phyloP scores from a whole-genome alignment of 2,797 vertebrate genomes.

The Tokudaia muenninki region DNA sequence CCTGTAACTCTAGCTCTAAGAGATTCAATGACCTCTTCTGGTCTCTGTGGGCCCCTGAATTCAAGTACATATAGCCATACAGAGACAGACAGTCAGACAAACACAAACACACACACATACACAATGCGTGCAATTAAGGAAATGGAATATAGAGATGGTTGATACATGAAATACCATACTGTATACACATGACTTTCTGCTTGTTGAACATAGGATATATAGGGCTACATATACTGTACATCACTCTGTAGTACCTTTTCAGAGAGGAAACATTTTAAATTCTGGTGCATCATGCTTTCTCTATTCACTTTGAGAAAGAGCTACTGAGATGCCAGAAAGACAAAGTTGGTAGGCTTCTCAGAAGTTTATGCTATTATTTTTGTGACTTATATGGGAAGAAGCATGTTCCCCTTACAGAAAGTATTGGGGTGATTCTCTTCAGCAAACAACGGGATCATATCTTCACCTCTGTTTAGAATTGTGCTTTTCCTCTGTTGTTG shows the following conservation, averaged over 20 bases:
- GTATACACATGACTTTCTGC: neutral
- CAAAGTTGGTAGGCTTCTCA: neutral
- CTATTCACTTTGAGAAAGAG: constrained; percentile 39
- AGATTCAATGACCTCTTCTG: neutral
- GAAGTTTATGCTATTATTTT: neutral
- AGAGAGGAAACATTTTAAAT: neutral
- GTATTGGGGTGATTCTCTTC: no score
- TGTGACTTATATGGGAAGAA: neutral
- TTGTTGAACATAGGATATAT: accelerated
- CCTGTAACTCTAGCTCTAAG: neutral
- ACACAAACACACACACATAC: neutral
- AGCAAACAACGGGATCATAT: neutral
- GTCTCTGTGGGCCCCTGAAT: neutral
- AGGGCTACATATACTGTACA: neutral
- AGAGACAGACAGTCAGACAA: neutral
- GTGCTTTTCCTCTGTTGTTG: neutral
- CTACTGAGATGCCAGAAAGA: neutral
- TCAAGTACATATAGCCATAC: neutral
- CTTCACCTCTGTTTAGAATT: neutral
- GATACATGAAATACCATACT: neutral
- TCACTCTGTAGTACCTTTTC: neutral
- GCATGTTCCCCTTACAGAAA: neutral
- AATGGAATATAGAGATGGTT: neutral
- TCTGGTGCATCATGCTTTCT: neutral
- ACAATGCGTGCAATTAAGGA: neutral